Percentiles rank a stretch among this genome's conserved stretches.
phyloP scores from a whole-genome alignment of 2,113 vertebrate genomes.

The Sorex fumeus region DNA sequence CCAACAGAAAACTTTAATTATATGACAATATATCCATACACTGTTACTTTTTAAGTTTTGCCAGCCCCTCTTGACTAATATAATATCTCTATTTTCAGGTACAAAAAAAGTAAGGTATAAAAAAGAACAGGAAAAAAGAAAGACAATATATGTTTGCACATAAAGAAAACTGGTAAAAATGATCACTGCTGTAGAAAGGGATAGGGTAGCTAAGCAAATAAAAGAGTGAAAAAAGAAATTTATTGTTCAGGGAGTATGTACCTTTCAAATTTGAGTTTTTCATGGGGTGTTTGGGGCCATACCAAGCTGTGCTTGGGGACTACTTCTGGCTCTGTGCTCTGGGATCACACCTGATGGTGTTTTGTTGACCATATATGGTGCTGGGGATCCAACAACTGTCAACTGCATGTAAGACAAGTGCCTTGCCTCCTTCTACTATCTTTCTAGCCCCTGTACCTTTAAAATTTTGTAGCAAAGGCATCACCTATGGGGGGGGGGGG shows the following conservation, averaged over 20 bases:
- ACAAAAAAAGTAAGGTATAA: constrained; percentile 19
- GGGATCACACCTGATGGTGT: too few relatives aligned
- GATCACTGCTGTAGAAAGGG: constrained; percentile 10
- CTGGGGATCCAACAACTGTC: too few relatives aligned
- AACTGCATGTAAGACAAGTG: too few relatives aligned
- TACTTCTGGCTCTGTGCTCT: neutral
- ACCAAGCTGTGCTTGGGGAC: too few relatives aligned
- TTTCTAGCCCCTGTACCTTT: neutral
- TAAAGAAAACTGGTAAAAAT: neutral
- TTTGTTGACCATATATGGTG: too few relatives aligned
- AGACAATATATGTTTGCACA: neutral
- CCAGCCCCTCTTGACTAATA: neutral
- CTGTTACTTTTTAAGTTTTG: neutral
- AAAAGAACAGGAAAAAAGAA: constrained; percentile 44
- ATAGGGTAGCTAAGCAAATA: neutral
- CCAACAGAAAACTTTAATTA: neutral
- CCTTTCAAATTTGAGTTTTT: neutral
- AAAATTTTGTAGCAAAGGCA: constrained; percentile 28
- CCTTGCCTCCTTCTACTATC: neutral
- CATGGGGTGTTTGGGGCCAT: too few relatives aligned
- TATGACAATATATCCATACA: neutral
- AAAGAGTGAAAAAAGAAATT: neutral
- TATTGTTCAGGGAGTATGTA: neutral
- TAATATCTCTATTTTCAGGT: constrained; percentile 34
- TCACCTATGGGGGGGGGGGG: neutral